Evolutionary conservation across 2,797 vertebrate species (phyloP).

Genomic region (Monodelphis domestica): DNA sequence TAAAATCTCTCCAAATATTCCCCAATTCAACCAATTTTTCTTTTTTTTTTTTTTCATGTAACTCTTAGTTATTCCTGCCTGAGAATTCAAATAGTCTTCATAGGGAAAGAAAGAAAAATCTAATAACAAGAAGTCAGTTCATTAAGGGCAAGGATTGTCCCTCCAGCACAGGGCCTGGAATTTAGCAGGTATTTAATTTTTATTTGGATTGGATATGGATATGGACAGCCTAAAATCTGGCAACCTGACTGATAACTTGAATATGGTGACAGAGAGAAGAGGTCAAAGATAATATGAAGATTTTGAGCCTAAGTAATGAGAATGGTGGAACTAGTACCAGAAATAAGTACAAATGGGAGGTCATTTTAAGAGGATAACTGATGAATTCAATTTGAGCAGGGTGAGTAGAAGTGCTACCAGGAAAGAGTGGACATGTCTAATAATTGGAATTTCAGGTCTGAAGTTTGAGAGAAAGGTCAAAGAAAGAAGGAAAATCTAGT

Average conservation of each 20-base stretch:
- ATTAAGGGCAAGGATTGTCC: background rate
- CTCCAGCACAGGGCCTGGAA: background rate
- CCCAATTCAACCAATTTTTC: background rate
- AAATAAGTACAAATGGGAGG: background rate
- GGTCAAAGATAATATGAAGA: background rate
- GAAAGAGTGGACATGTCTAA: background rate
- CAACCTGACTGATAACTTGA: background rate
- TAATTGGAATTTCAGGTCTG: background rate
- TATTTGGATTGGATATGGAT: background rate
- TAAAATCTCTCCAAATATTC: background rate
- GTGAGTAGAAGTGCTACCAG: background rate
- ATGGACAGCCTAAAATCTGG: no score
- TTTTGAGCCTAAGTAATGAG: background rate
- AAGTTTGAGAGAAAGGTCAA: background rate
- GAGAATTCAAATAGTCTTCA: background rate
- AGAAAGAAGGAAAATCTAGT: no score
- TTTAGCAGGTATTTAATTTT: background rate
- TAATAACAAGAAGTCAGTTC: background rate
- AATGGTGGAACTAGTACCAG: background rate
- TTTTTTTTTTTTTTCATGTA: background rate
- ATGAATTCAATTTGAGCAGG: background rate
- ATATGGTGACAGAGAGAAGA: background rate
- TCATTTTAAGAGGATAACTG: no score
- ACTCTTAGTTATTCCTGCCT: background rate
- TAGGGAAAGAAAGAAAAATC: conserved; percentile 9